Conservation (phyloP, 2,113 vertebrate species). For the Pelmatolapia mariae region DNA sequence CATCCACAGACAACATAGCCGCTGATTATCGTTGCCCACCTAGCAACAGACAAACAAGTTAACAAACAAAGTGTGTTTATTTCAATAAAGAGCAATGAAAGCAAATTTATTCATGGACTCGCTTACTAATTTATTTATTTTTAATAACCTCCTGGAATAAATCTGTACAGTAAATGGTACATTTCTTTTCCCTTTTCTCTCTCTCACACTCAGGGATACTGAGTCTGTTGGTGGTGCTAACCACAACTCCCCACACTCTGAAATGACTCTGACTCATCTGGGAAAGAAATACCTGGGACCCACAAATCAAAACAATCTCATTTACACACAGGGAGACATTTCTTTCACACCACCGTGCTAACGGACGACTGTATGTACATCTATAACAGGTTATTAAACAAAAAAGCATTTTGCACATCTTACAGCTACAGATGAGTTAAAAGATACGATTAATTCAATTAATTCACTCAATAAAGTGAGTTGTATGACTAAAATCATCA, state of each 20-base stretch:
- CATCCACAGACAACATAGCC: slow-evolving; percentile 90
- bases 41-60: slow-evolving; percentile 20
- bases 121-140: neutral
- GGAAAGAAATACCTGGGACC: neutral
- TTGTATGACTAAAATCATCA: neutral
- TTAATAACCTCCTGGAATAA: neutral
- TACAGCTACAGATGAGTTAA: neutral
- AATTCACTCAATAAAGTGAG: neutral
- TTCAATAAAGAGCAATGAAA: neutral
- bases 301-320: neutral
- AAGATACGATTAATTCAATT: rapidly evolving
- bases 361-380: neutral
- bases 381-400: neutral
- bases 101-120: neutral
- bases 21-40: neutral
- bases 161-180: neutral
- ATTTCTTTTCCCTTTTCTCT: neutral
- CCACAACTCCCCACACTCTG: neutral
- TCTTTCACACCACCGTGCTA: neutral
- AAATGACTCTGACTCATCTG: neutral
- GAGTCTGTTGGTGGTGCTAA: neutral
- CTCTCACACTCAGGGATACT: neutral
- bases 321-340: neutral
- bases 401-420: neutral
- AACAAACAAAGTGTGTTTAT: neutral